Evolutionary conservation across 2,888 invertebrate genomes (phyloP), one percentile per base, ranked within the genome.

Genomic region (Anoncus sp.): DNA sequence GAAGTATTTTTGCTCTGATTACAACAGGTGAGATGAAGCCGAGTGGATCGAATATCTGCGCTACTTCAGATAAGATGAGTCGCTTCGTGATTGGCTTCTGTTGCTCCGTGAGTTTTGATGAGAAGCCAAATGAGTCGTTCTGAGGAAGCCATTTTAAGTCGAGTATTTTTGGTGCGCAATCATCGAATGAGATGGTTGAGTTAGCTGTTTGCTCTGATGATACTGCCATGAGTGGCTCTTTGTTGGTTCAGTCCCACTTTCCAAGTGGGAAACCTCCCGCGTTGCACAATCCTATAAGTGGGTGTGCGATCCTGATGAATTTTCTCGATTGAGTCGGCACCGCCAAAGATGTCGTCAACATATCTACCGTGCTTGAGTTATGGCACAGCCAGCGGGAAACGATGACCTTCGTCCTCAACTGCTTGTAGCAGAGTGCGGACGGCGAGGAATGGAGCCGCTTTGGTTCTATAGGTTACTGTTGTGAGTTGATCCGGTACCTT

Each of bases 261-360:
- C 67, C 66, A 1, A 76, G 24, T 5, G 55, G 71, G 18, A 76
- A 65, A 1, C 81, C 79, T 35, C 79, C 80, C 57, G 79, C 77
- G 14, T 27, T 31, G 70, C 77, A 78, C 9, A 83, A 18, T 0
- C 35, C 9, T 2, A 16, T 74, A 0, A 82, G 24, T 9, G 81
- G 40, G 0, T 35, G 31, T 3, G 66, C 49, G 16, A 53, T 72
- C 1, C 14, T 1, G 1, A 16, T n/a, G 0, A 66, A 49, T 3
- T 72, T 18, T 9, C n/a, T 57, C 24, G 0, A 72, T 9, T 2
- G 70, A 35, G 18, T 70, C 67, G 0, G 77, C 72, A 0, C 82
- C 81, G 2, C 75, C 65, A 14, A 79, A 74, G 0, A 79, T 78
- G 75, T 83, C 81, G 12, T 83, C 82, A n/a, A 82, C 77, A 38